Evolutionary conservation across 2,113 vertebrate genomes (phyloP).

Genomic region (Takifugu bimaculatus): DNA sequence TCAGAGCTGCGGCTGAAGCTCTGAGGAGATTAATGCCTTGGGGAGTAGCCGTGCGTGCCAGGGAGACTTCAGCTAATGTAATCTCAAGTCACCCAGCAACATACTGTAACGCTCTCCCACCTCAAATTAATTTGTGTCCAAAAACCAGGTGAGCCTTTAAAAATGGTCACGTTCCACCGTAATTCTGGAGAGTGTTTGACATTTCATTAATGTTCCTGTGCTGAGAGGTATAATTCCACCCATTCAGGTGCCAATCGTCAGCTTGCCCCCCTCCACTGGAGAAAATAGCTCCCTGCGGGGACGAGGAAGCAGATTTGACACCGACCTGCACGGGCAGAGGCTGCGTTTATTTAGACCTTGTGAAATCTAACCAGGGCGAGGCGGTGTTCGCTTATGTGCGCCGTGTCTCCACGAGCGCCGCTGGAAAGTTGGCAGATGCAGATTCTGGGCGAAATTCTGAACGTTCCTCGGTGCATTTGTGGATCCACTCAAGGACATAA

Average conservation of each 20-base stretch:
- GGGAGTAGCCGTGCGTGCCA: conserved; percentile 52
- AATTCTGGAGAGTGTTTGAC: conserved; percentile 54
- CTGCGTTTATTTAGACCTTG: conserved; percentile 54
- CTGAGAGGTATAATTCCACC: conserved; percentile 61
- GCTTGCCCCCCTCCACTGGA: conserved; percentile 40
- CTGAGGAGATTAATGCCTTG: conserved; percentile 56
- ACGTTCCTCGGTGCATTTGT: conserved; percentile 11
- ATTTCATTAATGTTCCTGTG: conserved; percentile 56
- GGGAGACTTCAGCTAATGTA: conserved; percentile 59
- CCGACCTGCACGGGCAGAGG: conserved; percentile 36
- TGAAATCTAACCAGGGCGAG: conserved; percentile 46
- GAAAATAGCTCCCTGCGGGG: conserved; percentile 41
- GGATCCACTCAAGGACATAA: conserved; percentile 3
- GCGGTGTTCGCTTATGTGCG: conserved; percentile 39
- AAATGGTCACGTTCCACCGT: conserved; percentile 51
- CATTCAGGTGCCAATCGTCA: conserved; percentile 61
- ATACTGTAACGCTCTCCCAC: conserved; percentile 41
- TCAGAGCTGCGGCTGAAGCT: conserved; percentile 41
- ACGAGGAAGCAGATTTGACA: conserved; percentile 49
- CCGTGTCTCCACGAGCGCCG: conserved; percentile 40
- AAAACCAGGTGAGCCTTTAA: conserved; percentile 52
- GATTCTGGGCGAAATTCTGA: conserved; percentile 4
- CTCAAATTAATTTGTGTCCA: conserved; percentile 57
- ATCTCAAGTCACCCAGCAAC: conserved; percentile 60
- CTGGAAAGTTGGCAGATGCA: conserved; percentile 25